phyloP scores from a whole-genome alignment of 2,888 invertebrate genomes.

The Eupithecia exiguata region DNA sequence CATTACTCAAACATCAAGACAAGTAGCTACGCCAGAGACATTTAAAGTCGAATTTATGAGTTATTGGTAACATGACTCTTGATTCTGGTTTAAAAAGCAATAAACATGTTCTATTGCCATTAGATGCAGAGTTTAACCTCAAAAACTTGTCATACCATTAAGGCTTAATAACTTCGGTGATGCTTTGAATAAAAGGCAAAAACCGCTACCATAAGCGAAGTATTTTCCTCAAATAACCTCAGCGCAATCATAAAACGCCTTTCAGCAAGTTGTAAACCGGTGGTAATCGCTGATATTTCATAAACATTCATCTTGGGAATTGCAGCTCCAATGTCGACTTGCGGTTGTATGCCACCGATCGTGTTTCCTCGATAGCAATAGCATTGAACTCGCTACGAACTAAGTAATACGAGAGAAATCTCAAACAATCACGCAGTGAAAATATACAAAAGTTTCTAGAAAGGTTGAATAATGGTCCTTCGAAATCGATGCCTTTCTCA shows the following conservation, averaged over 20 bases:
- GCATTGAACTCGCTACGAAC: slow-evolving; percentile 25
- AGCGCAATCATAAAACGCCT: slow-evolving; percentile 22
- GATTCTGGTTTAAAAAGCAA: not conserved
- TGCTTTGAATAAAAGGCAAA: slow-evolving; percentile 2
- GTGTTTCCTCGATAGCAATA: slow-evolving; percentile 39
- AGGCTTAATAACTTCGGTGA: not conserved
- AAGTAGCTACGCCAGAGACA: slow-evolving; percentile 36
- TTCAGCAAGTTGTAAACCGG: slow-evolving; percentile 25
- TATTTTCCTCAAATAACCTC: slow-evolving; percentile 24
- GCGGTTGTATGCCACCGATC: slow-evolving; percentile 43
- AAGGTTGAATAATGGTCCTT: slow-evolving; percentile 35
- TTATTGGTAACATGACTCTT: slow-evolving; percentile 24
- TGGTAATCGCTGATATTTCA: slow-evolving; percentile 38
- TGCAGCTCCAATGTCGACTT: slow-evolving; percentile 44
- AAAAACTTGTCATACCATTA: not conserved
- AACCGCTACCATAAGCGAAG: not conserved
- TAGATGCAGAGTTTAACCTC: not conserved
- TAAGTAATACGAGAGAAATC: slow-evolving; percentile 21
- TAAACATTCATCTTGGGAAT: slow-evolving; percentile 46
- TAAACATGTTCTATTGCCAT: slow-evolving; percentile 4
- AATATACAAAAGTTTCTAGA: slow-evolving; percentile 36
- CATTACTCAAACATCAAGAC: slow-evolving; percentile 44
- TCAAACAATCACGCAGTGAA: slow-evolving; percentile 22
- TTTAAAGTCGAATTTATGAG: slow-evolving; percentile 35
- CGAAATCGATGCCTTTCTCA: slow-evolving; percentile 39